phyloP scores from a whole-genome alignment of 2,888 invertebrate genomes.

The Tenodera sinensis region DNA sequence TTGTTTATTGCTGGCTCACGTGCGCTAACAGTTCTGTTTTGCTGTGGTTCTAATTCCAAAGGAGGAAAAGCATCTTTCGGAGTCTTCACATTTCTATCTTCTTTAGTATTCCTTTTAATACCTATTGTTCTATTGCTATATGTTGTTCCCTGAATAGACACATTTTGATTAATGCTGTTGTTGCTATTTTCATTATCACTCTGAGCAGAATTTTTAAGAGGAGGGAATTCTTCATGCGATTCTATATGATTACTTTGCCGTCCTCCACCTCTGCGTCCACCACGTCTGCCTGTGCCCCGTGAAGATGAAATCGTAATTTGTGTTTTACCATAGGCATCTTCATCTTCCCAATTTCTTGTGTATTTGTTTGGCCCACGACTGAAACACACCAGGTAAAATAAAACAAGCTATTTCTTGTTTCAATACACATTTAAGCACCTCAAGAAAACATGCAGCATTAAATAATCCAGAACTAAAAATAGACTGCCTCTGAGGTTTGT shows the following conservation, averaged over 20 bases:
- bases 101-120: neutral
- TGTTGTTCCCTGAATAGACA: slow-evolving; percentile 3
- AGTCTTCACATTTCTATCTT: neutral
- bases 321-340: slow-evolving; percentile 75
- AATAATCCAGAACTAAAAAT: too few species aligned
- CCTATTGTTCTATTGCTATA: slow-evolving; percentile 17
- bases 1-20: neutral
- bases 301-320: slow-evolving; percentile 38
- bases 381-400: slow-evolving; percentile 21
- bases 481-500: too few species aligned
- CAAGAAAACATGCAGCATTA: too few species aligned
- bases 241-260: neutral
- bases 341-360: slow-evolving; percentile 89
- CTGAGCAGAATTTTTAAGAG: slow-evolving; percentile 5
- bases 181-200: neutral
- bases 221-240: slow-evolving; percentile 35
- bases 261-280: slow-evolving; percentile 20
- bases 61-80: slow-evolving; percentile 13
- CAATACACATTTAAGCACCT: too few species aligned
- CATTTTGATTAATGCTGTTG: neutral
- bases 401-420: too few species aligned
- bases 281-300: slow-evolving; percentile 38
- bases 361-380: slow-evolving; percentile 90
- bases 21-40: neutral
- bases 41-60: neutral